Evolutionary conservation across 2,797 vertebrate genomes (phyloP).

Genomic region (Tadarida brasiliensis): DNA sequence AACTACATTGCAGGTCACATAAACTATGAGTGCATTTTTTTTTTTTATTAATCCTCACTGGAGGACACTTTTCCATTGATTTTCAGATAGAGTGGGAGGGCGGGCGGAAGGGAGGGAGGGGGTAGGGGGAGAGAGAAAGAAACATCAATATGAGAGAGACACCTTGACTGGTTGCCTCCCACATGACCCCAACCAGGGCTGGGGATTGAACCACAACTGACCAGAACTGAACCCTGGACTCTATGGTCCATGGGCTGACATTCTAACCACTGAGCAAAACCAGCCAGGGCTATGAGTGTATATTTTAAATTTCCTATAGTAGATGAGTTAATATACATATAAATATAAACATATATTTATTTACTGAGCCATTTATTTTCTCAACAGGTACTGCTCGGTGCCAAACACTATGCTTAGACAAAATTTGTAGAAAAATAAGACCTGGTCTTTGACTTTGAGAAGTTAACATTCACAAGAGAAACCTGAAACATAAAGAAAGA

Average conservation of each 20-base stretch:
- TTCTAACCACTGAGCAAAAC: no score
- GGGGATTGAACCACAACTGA: no score
- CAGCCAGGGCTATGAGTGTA: background rate
- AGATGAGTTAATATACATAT: constrained; percentile 1
- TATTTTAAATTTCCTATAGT: constrained; percentile 2
- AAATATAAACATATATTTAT: background rate
- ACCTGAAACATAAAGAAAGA: constrained; percentile 37
- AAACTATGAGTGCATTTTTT: background rate
- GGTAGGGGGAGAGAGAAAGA: no score
- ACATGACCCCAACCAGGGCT: no score
- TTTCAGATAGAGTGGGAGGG: no score
- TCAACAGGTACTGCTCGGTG: background rate
- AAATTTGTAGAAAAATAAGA: constrained; percentile 52
- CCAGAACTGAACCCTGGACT: no score
- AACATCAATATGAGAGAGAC: no score
- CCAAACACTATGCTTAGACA: background rate
- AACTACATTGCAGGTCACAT: constrained; percentile 29
- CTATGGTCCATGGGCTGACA: no score
- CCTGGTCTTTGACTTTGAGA: constrained; percentile 15
- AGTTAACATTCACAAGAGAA: constrained; percentile 57
- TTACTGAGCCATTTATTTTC: constrained; percentile 15
- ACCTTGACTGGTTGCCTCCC: no score
- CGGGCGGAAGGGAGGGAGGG: no score
- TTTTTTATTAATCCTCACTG: no score
- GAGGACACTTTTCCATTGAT: no score